Conservation (phyloP, 2,113 vertebrate species). For the Epinephelus lanceolatus region DNA sequence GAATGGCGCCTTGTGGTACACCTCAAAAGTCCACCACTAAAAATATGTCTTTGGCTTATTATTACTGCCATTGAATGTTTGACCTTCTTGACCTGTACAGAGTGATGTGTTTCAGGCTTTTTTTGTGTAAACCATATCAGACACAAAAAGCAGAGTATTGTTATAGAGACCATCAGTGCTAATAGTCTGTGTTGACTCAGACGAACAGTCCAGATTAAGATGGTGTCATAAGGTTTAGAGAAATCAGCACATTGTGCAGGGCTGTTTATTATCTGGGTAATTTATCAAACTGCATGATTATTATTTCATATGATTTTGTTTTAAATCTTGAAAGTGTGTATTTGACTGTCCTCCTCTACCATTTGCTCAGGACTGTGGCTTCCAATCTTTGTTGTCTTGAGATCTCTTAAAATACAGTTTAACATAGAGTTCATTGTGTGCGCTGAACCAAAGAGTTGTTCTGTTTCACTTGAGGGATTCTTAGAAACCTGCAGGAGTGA, state of each 20-base stretch:
- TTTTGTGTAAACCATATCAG: no score
- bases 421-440: no score
- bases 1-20: background rate
- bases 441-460: background rate
- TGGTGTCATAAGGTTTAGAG: background rate
- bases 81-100: background rate
- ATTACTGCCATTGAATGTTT: background rate
- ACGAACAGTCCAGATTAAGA: background rate
- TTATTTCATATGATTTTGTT: background rate
- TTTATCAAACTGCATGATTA: background rate
- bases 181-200: background rate
- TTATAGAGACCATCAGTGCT: background rate
- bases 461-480: no score
- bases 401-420: no score
- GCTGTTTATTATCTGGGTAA: background rate
- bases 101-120: background rate
- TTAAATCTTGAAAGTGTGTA: background rate
- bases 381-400: no score
- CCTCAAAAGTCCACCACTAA: background rate
- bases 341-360: no score
- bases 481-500: no score
- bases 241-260: background rate
- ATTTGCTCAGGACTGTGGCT: no score
- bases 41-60: no score
- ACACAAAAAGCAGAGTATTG: no score